Base-by-base conservation (phyloP, 2,113 vertebrate species). In the Guaruba guarouba region DNA sequence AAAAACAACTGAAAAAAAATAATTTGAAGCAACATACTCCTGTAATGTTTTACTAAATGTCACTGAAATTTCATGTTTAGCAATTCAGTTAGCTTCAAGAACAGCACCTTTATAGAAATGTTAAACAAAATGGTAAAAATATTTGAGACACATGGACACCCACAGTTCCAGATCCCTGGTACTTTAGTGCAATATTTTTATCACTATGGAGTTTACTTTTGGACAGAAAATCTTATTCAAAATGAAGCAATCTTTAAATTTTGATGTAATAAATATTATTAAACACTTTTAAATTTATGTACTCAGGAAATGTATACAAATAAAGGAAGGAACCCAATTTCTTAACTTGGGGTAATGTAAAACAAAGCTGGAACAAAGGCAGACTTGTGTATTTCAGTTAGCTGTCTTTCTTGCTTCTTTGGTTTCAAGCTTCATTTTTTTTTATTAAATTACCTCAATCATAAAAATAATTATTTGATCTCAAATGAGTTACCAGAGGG, bases 401-500 rank as follows among this genome's bases (percentile, higher is more conserved):
- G 69, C 89, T 92, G 94, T 95, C 92, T 93, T 93, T 71, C 24
- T 87, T 79, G 52, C 48, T 91, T 91, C 84, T 94, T 96, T 93
- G 88, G 88, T 95, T 97, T 90, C 88, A 90, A 92, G 55, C 23
- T 24, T 57, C 12, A 17, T 33, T 90, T 66, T 80, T 71, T 66
- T 41, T 31, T 77, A 82, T 91, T 90, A 61, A 91, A 94, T 96
- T 97, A 96, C 97, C 93, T 92, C 63, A 85, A 87, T 93, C 97
- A 97, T 95, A 96, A 96, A 98, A 97, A 95, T 96, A 94, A 97
- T 97, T 93, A 97, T 96, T 97, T 87, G 92, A 97, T 96, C 96
- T 97, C 97, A 97, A 96, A 95, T 97, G 97, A 98, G 97, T 98
- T 97, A 97, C 97, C 92, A 97, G 95, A 98, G 90, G 92, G 96